Conservation (phyloP, 2,888 invertebrate species). For the Spialia ferax region DNA sequence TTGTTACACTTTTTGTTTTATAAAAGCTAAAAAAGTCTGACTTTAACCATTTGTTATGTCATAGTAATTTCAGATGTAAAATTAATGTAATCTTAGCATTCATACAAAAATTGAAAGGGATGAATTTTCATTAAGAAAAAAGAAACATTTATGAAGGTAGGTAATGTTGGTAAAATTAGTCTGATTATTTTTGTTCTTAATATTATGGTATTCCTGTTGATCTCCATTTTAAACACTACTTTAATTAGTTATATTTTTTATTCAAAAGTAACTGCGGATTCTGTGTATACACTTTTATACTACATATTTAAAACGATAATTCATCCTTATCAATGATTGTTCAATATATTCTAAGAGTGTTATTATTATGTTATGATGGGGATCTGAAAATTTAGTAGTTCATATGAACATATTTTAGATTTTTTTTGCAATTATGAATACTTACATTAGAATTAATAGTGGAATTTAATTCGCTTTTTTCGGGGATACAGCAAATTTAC, state of each 20-base stretch:
- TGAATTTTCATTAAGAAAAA: conserved; percentile 31
- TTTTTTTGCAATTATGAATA: conserved; percentile 69
- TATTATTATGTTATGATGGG: conserved; percentile 48
- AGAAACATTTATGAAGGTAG: no score
- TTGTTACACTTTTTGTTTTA: conserved; percentile 78
- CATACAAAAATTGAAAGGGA: conserved; percentile 21
- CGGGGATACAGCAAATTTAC: conserved; percentile 74
- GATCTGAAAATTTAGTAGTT: conserved; percentile 76
- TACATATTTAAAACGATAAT: conserved; percentile 19
- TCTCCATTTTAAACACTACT: background rate
- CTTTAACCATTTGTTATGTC: conserved; percentile 82
- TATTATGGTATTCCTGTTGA: background rate
- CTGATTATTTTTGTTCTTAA: background rate
- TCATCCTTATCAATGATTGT: conserved; percentile 26
- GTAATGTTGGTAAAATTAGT: background rate
- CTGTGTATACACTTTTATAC: background rate
- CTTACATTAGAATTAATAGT: conserved; percentile 66
- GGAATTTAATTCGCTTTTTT: conserved; percentile 62
- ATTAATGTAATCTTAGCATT: conserved; percentile 28
- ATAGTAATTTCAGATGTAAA: conserved; percentile 71
- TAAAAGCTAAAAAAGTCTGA: conserved; percentile 83
- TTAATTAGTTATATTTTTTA: background rate
- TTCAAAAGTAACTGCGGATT: background rate
- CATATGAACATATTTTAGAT: conserved; percentile 65
- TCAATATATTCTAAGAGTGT: conserved; percentile 26